Evolutionary conservation across 2,113 vertebrate genomes (phyloP).

Genomic region (Phaethornis superciliosus): DNA sequence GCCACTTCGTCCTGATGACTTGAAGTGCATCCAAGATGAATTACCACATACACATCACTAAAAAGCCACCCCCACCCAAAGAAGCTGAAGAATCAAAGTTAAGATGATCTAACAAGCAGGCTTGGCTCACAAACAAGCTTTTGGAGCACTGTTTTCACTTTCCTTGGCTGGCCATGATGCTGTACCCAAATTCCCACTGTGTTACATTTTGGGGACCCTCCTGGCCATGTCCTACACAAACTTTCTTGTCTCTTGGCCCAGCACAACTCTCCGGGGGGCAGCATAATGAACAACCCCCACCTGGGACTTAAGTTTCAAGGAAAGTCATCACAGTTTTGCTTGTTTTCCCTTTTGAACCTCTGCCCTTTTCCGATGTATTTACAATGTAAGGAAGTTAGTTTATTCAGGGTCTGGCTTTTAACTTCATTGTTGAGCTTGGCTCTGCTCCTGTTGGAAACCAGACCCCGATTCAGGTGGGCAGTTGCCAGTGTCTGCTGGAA

Average conservation of each 20-base stretch:
- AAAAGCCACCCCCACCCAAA: not conserved
- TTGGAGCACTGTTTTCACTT: not conserved
- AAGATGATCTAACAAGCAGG: not conserved
- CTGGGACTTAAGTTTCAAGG: not conserved
- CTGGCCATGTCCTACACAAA: not conserved
- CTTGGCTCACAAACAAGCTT: not conserved
- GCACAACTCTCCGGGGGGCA: not conserved
- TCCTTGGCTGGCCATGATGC: fast-evolving
- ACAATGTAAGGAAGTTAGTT: constrained; percentile 57
- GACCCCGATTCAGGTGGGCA: not conserved
- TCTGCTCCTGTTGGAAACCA: constrained; percentile 13
- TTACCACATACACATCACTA: not conserved
- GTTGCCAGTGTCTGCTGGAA: constrained; percentile 43
- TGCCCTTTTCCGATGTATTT: constrained; percentile 12
- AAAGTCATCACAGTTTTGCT: not conserved
- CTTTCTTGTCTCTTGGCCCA: not conserved
- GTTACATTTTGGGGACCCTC: not conserved
- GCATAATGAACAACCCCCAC: not conserved
- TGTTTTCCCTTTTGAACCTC: not conserved
- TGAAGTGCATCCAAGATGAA: not conserved
- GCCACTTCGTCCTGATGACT: not conserved
- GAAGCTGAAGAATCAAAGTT: not conserved
- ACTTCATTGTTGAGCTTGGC: constrained; percentile 9
- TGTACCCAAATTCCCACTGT: not conserved
- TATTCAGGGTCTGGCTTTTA: constrained; percentile 34